Base-by-base conservation (phyloP, 2,888 invertebrate genomes). In the Unio pictorum region DNA sequence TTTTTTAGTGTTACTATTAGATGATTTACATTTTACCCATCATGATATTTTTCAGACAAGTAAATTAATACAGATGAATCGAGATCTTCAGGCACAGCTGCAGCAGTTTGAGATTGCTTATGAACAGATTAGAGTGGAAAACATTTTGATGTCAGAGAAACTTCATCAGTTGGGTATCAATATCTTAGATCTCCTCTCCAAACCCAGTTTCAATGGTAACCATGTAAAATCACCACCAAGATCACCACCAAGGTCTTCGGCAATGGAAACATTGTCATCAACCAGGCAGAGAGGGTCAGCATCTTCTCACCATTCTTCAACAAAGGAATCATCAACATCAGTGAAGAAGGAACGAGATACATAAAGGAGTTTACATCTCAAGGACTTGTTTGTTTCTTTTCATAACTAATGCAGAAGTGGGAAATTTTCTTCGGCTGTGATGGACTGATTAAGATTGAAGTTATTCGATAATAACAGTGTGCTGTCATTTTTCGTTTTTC, bases 31-130 rank as follows among this genome's bases (percentile, higher is more conserved):
- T 64, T 64, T 55, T 28, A 4, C 28, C 56, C 20, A n/a, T n/a
- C 4, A 45, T 45, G 45, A 34, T 68, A 0, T 68, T 28, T 75
- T 80, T 72, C 80, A 81, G 81, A 71, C 78, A 56, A 64, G 71
- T 34, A 81, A 81, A 66, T 71, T 76, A 30, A 58, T 77, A 58
- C 81, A 80, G 67, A 74, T 81, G 45, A 81, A 82, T 67, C 75
- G 74, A 58, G 86, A 84, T 54, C 66, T 84, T 56, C 78, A 81
- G 61, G 67, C 75, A 18, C 73, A 83, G 15, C 74, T 84, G 54
- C 80, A 81, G 64, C 84, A 84, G 57, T 80, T 82, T 65, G 83
- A 86, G 72, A 71, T 80, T 62, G 76, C 80, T n/a, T 84, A 82
- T 68, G 81, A 82, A 66, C 83, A 84, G 63, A 74, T 81, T 18